phyloP scores from a whole-genome alignment of 2,888 invertebrate genomes.

The Netelia inedita region DNA sequence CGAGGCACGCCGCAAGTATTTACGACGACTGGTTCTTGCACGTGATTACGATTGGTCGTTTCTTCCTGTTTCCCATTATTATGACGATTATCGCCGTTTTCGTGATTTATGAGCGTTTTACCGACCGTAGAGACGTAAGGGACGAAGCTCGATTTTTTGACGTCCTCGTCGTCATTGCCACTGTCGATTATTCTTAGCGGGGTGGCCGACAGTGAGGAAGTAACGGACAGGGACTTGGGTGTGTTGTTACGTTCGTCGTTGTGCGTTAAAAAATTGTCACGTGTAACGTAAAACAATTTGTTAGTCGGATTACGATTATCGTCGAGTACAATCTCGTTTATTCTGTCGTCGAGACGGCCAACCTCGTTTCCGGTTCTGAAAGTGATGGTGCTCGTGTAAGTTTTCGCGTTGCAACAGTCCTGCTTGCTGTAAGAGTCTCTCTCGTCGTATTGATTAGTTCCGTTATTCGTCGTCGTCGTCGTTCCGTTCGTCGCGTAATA shows the following conservation, averaged over 20 bases:
- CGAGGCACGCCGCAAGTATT: conserved; percentile 58
- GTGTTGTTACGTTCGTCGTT: conserved; percentile 44
- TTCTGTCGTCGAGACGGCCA: conserved; percentile 68
- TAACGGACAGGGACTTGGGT: conserved; percentile 25
- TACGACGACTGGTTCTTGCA: conserved; percentile 50
- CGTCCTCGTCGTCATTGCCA: conserved; percentile 15
- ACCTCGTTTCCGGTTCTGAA: conserved; percentile 81
- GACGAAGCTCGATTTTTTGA: conserved; percentile 63
- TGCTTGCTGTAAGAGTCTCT: conserved; percentile 66
- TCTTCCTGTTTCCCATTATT: conserved; percentile 48
- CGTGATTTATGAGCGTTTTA: conserved; percentile 12
- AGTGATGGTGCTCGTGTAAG: conserved; percentile 83
- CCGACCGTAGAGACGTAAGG: conserved; percentile 73
- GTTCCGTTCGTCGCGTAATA: conserved; percentile 57
- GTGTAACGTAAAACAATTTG: conserved; percentile 57
- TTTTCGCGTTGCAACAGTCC: conserved; percentile 78
- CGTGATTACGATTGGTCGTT: conserved; percentile 22
- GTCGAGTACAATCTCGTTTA: conserved; percentile 62
- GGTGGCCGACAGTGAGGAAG: conserved; percentile 26
- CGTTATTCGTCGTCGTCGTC: conserved; percentile 38
- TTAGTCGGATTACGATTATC: conserved; percentile 76
- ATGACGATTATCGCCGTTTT: conserved; percentile 37
- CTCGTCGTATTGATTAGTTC: conserved; percentile 53
- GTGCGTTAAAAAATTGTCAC: conserved; percentile 66
- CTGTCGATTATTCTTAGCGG: neutral